Evolutionary conservation across 1,140 invertebrate species (phyloP).

Genomic region (Aphaenogaster rudis): DNA sequence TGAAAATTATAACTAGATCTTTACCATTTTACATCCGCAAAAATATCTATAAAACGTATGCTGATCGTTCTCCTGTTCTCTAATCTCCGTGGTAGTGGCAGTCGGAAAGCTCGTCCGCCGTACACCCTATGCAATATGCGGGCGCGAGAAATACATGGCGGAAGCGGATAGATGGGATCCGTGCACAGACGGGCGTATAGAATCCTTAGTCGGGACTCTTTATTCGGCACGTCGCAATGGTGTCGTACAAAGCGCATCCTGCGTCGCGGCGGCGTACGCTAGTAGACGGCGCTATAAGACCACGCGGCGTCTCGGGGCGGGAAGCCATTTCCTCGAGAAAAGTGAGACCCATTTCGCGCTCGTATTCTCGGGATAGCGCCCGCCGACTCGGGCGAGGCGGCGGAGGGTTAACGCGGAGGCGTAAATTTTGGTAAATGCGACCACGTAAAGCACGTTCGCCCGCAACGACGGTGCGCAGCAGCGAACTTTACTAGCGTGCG

Average conservation of each 20-base stretch:
- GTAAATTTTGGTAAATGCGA: slow-evolving; percentile 69
- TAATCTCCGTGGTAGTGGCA: background rate
- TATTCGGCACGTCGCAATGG: slow-evolving; percentile 68
- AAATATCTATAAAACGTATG: no score
- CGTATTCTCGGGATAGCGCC: slow-evolving; percentile 38
- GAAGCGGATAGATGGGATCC: background rate
- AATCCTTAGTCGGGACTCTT: slow-evolving; percentile 66
- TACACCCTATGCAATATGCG: slow-evolving; percentile 1
- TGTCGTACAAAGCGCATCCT: slow-evolving; percentile 62
- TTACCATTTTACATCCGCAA: no score
- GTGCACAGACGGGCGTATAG: slow-evolving; percentile 10
- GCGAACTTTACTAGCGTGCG: slow-evolving; percentile 38
- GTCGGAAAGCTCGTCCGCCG: background rate
- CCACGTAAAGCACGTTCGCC: slow-evolving; percentile 69
- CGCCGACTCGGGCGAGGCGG: background rate
- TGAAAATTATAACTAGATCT: no score
- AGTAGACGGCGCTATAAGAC: background rate
- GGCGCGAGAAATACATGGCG: background rate
- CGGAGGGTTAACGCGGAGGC: slow-evolving; percentile 6
- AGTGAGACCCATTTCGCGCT: slow-evolving; percentile 74
- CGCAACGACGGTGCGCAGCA: slow-evolving; percentile 14
- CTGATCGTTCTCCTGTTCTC: no score
- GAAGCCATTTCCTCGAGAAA: slow-evolving; percentile 74
- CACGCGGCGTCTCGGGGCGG: slow-evolving; percentile 44
- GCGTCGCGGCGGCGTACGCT: slow-evolving; percentile 39